These are phyloP conservation scores for Catostomus latipinnis DNA, from an alignment of 2,797 vertebrate species.

Conservation along the genomic window DNA sequence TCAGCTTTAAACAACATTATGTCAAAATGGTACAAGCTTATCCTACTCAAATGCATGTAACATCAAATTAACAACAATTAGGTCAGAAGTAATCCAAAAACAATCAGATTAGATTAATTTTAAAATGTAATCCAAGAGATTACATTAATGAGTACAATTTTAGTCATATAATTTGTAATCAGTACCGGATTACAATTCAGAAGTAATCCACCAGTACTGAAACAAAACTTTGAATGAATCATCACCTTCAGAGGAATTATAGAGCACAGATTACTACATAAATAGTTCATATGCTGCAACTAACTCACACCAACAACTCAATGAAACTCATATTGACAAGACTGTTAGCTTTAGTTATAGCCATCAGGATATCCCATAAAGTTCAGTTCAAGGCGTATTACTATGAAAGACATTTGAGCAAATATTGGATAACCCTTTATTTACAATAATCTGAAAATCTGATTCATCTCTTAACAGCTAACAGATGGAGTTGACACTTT, in stretches of 20 bases:
- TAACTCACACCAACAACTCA: slow-evolving; percentile 26
- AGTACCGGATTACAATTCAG: no score
- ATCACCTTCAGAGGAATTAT: slow-evolving; percentile 38
- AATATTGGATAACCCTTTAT: not conserved
- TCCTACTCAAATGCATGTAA: no score
- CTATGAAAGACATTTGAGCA: not conserved
- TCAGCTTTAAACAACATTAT: no score
- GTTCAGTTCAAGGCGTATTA: not conserved
- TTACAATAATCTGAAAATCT: not conserved
- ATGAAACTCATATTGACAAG: slow-evolving; percentile 20
- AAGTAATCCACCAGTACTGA: not conserved
- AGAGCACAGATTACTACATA: slow-evolving; percentile 15
- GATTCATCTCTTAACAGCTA: not conserved
- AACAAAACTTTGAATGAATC: slow-evolving; percentile 8
- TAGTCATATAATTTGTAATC: no score
- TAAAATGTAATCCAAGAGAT: no score
- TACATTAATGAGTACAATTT: no score
- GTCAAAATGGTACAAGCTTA: no score
- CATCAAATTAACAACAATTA: no score
- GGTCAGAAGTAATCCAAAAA: no score
- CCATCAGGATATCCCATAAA: not conserved
- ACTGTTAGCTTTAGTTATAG: slow-evolving; percentile 27
- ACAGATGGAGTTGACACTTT: not conserved
- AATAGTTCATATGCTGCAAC: slow-evolving; percentile 34
- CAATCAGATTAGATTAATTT: no score